phyloP scores from a whole-genome alignment of 2,888 invertebrate species.

The Conus canariensis region DNA sequence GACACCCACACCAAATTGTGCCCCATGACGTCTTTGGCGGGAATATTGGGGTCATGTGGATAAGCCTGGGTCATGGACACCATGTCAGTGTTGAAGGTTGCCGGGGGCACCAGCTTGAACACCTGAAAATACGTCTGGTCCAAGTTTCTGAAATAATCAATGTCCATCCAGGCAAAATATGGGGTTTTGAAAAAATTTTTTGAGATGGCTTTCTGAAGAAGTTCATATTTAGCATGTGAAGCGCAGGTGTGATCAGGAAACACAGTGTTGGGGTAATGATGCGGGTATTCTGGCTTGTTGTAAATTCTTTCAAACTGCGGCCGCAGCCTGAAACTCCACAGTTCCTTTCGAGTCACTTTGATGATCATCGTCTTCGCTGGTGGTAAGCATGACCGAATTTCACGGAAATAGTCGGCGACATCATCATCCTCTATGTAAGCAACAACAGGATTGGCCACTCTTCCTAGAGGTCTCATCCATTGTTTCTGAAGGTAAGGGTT shows the following conservation, averaged over 20 bases:
- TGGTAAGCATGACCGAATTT: constrained; percentile 53
- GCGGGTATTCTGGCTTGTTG: constrained; percentile 52
- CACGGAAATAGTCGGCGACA: constrained; percentile 48
- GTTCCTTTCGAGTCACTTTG: constrained; percentile 47
- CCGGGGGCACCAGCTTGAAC: constrained; percentile 54
- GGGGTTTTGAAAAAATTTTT: constrained; percentile 51
- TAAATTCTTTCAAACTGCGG: constrained; percentile 49
- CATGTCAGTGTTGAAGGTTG: constrained; percentile 53
- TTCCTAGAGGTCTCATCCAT: constrained; percentile 52
- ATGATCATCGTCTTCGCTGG: constrained; percentile 50
- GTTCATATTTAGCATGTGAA: constrained; percentile 58
- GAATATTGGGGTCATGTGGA: constrained; percentile 49
- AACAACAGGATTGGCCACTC: constrained; percentile 54
- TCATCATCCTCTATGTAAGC: constrained; percentile 54
- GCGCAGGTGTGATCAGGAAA: constrained; percentile 54
- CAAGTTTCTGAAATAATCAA: constrained; percentile 52
- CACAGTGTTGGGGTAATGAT: constrained; percentile 54
- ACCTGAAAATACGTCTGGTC: constrained; percentile 44
- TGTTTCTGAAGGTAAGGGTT: constrained; percentile 52
- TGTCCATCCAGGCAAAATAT: constrained; percentile 58
- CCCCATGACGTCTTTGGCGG: constrained; percentile 46
- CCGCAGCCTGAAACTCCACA: constrained; percentile 53
- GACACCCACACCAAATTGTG: constrained; percentile 55
- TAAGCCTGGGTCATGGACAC: constrained; percentile 53
- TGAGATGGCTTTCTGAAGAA: constrained; percentile 44